Percentiles rank a stretch among this genome's conserved stretches.
Evolutionary conservation across 2,797 vertebrate species (phyloP).

Genomic region (Cyprinodon diabolis): DNA sequence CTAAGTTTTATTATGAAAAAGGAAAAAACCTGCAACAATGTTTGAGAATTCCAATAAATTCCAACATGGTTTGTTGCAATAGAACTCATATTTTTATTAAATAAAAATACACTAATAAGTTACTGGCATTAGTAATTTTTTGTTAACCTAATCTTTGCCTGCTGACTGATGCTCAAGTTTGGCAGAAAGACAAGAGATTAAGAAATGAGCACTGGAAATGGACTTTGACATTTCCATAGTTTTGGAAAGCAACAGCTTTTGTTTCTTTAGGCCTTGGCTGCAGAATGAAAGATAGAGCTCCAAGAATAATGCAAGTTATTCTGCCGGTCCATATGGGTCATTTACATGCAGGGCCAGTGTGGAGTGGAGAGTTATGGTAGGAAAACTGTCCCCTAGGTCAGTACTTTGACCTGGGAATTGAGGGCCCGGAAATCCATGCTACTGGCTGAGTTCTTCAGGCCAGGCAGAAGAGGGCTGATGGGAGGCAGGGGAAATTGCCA

Average conservation of each 20-base stretch:
- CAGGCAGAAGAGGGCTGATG: slow-evolving; percentile 53
- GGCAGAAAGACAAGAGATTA: slow-evolving; percentile 18
- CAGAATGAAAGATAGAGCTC: slow-evolving; percentile 38
- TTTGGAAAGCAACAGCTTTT: slow-evolving; percentile 35
- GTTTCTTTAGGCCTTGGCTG: slow-evolving; percentile 20
- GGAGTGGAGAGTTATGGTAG: slow-evolving; percentile 37
- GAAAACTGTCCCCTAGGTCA: slow-evolving; percentile 36
- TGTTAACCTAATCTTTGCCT: slow-evolving; percentile 9
- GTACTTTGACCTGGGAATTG: slow-evolving; percentile 69
- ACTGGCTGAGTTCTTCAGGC: slow-evolving; percentile 72
- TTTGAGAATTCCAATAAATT: neutral
- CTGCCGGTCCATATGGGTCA: slow-evolving; percentile 16
- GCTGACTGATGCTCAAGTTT: slow-evolving; percentile 6
- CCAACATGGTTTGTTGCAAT: neutral
- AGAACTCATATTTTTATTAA: neutral
- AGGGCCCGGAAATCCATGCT: slow-evolving; percentile 48
- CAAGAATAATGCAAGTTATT: slow-evolving; percentile 29
- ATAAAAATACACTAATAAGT: neutral
- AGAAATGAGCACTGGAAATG: slow-evolving; percentile 48
- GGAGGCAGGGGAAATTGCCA: slow-evolving; percentile 83
- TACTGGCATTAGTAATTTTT: neutral
- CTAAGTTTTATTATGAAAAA: neutral
- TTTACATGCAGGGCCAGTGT: slow-evolving; percentile 65
- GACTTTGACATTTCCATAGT: slow-evolving; percentile 12
- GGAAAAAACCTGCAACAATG: neutral